A percentile compares a stretch with the other conserved stretches of the same genome.
Conservation (phyloP, 2,888 invertebrate species). For the Lithophane ornitopus region DNA sequence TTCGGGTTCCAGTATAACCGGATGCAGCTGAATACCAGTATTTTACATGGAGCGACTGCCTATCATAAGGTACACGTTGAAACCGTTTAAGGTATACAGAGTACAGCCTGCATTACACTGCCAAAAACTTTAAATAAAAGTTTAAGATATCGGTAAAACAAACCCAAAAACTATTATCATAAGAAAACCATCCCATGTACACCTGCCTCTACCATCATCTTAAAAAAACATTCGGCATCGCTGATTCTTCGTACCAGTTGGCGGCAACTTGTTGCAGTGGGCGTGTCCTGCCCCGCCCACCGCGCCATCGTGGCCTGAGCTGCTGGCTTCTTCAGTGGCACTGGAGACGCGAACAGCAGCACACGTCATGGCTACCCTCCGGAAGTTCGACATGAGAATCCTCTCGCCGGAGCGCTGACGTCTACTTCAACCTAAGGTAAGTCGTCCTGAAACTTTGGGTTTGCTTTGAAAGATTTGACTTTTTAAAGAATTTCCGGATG, state of each 20-base stretch:
- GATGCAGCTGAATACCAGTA: not conserved
- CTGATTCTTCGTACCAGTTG: slow-evolving; percentile 46
- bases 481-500: fast-evolving
- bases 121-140: not conserved
- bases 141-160: not conserved
- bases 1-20: not conserved
- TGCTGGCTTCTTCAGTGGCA: slow-evolving; percentile 58
- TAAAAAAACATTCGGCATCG: slow-evolving; percentile 53
- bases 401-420: slow-evolving; percentile 90
- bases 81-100: not conserved
- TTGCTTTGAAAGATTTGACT: not conserved
- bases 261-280: slow-evolving; percentile 84
- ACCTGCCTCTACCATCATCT: slow-evolving; percentile 35
- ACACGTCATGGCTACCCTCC: slow-evolving; percentile 83
- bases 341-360: slow-evolving; percentile 55
- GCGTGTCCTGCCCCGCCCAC: slow-evolving; percentile 78
- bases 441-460: slow-evolving; percentile 17
- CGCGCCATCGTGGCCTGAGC: slow-evolving; percentile 54
- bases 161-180: not conserved
- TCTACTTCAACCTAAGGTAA: slow-evolving; percentile 88
- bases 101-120: too few species aligned
- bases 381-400: slow-evolving; percentile 87
- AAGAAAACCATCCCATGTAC: slow-evolving; percentile 36
- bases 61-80: not conserved
- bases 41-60: not conserved